Base-by-base conservation (phyloP, 2,888 invertebrate genomes). In the Eupithecia pulchellata region DNA sequence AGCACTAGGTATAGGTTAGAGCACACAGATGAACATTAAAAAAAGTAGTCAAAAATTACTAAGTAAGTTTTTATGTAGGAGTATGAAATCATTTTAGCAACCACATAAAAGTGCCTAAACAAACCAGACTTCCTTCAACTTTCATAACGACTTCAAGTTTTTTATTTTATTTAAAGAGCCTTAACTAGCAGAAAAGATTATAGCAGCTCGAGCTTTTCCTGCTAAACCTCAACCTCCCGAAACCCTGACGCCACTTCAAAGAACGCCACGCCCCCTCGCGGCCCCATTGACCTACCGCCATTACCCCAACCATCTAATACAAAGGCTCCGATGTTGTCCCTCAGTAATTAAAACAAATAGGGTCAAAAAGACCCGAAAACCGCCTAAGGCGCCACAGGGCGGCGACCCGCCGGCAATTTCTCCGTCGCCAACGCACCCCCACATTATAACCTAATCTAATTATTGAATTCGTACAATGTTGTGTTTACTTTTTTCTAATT, bases 381-480 rank as follows among this genome's bases (percentile, higher is more conserved):
- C 90, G 92, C 93, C 88, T 74, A 85, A 89, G 94, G 94, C 94
- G 94, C 94, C 94, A 92, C 79, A 82, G 92, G 93, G 92, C 91
- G 92, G 88, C 77, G 75, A 82, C 86, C 47, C 52, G 52, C 52
- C 72, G 66, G 32, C 58, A 86, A 90, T 90, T 82, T 92, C 84
- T 89, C 88, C 93, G 93, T 91, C 93, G 93, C 91, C 93, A 87
- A 70, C 77, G 89, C 82, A 91, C 91, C 94, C 92, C 86, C 90
- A 89, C 87, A 93, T 94, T 93, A 92, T 91, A 91, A 87, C 88
- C 91, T 94, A 94, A 94, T 94, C 94, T 94, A 93, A 93, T 94
- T 94, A 94, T 93, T 91, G 91, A 94, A 94, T 93, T 93, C 92
- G 88, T 93, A 94, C 93, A 92, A 93, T 92, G 93, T 94, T 92